Conservation (phyloP, 2,113 vertebrate species). For the Ciconia stormi region DNA sequence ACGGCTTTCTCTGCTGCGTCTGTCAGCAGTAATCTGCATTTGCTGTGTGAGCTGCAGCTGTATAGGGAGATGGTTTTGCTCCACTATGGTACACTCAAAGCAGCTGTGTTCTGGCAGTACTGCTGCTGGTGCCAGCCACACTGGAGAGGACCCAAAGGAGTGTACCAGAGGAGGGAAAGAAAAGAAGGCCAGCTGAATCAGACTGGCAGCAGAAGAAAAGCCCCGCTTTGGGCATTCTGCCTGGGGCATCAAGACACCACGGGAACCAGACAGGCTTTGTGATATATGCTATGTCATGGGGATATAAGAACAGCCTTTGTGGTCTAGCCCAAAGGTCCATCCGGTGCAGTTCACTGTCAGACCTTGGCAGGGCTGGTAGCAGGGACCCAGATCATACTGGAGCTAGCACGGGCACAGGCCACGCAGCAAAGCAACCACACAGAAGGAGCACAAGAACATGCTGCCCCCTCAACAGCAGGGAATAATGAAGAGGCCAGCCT, state of each 20-base stretch:
- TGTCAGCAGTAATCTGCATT: background rate
- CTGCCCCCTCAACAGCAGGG: background rate
- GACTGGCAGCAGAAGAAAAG: background rate
- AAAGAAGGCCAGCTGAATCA: background rate
- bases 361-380: background rate
- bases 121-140: background rate
- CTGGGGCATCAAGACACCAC: background rate
- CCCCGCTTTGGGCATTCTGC: background rate
- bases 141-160: background rate
- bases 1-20: background rate
- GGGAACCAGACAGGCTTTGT: background rate
- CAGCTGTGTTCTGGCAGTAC: background rate
- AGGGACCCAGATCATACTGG: background rate
- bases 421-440: background rate
- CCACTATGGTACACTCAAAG: background rate
- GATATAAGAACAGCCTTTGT: background rate
- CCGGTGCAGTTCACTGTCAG: background rate
- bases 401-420: background rate
- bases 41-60: background rate
- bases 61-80: background rate
- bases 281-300: background rate
- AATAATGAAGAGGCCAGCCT: background rate
- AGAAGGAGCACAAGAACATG: background rate
- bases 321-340: background rate
- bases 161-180: background rate